These are phyloP conservation scores for Pagrus major DNA, from an alignment of 2,113 vertebrate species.

Conservation along the genomic window DNA sequence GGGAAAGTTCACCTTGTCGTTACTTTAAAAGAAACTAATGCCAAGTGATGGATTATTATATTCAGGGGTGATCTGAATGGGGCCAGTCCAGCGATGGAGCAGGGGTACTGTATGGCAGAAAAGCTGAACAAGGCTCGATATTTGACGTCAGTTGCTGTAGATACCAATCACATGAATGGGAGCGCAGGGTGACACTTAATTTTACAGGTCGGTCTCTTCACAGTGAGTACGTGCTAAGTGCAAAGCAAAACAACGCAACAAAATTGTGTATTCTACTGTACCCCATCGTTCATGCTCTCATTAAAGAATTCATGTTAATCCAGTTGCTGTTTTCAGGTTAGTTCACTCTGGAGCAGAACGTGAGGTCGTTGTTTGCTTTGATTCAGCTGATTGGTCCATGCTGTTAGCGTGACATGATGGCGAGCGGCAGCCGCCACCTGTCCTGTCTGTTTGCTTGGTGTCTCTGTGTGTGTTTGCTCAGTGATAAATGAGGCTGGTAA, in stretches of 20 bases:
- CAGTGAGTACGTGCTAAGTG: too few species aligned
- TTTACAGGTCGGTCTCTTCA: too few species aligned
- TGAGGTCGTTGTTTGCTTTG: constrained; percentile 15
- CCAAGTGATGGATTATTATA: too few species aligned
- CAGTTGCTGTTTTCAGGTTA: not conserved
- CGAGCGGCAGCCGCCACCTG: constrained; percentile 64
- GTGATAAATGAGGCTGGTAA: constrained; percentile 65
- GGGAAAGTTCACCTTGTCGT: too few species aligned
- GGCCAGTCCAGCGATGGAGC: too few species aligned
- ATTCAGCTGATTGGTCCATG: not conserved
- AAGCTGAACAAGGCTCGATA: too few species aligned
- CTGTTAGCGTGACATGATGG: constrained; percentile 26
- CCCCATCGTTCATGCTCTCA: not conserved
- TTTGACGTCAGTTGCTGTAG: too few species aligned
- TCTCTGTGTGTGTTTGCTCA: constrained; percentile 55
- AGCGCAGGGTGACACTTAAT: too few species aligned
- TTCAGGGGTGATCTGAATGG: too few species aligned
- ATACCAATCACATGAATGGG: too few species aligned
- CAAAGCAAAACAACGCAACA: not conserved
- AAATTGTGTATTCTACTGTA: not conserved
- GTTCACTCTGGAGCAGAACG: not conserved
- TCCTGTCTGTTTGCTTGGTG: constrained; percentile 67
- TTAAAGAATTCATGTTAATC: not conserved
- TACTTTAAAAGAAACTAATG: too few species aligned
- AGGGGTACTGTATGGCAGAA: too few species aligned